These are phyloP conservation scores for Candidula unifasciata DNA, from an alignment of 2,888 invertebrate species.

Conservation along the genomic window DNA sequence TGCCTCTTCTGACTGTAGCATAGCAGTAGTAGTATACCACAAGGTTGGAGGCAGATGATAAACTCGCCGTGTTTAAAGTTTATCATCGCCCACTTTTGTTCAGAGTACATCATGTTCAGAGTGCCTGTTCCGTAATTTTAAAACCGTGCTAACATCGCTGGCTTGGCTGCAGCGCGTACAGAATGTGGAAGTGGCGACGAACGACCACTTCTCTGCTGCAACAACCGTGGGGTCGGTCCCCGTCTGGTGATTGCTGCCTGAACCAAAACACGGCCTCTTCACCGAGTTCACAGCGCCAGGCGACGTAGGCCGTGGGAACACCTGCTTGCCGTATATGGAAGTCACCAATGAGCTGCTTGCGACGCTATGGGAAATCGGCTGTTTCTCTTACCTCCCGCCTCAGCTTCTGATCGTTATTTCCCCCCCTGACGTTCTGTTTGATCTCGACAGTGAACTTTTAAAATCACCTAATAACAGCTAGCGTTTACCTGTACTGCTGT, in stretches of 20 bases:
- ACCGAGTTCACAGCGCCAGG: conserved; percentile 22
- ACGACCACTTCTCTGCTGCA: conserved; percentile 31
- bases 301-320: conserved; percentile 70
- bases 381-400: conserved; percentile 60
- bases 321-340: conserved; percentile 74
- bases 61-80: too few species aligned
- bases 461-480: neutral
- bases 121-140: too few species aligned
- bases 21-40: too few species aligned
- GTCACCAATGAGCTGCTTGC: conserved; percentile 69
- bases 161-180: neutral
- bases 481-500: neutral
- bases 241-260: too few species aligned
- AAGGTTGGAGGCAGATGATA: too few species aligned
- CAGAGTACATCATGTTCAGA: too few species aligned
- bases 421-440: neutral
- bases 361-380: conserved; percentile 64
- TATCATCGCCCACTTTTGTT: too few species aligned
- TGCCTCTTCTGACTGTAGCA: too few species aligned
- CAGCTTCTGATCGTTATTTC: neutral
- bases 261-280: conserved; percentile 45
- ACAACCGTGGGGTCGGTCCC: neutral
- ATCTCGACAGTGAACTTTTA: neutral
- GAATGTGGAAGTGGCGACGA: neutral
- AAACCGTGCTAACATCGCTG: too few species aligned